Conservation (phyloP, 2,797 vertebrate genomes). For the Catharus ustulatus region DNA sequence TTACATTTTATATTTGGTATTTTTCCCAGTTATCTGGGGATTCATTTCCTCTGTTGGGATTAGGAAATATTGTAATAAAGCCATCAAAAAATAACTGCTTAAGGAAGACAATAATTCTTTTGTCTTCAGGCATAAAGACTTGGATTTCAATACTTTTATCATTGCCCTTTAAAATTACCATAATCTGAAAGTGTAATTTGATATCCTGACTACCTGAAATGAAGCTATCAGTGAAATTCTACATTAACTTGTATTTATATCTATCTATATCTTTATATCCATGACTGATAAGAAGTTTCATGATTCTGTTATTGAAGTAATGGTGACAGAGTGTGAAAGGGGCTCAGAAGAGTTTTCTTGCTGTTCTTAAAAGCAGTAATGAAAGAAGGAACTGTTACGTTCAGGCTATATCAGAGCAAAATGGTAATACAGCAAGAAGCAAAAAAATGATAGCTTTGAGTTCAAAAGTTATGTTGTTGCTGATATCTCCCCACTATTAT, state of each 20-base stretch:
- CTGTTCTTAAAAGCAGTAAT: neutral
- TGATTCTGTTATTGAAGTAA: neutral
- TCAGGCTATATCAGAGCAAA: neutral
- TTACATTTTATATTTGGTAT: neutral
- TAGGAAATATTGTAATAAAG: neutral
- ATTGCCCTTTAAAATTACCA: constrained; percentile 7
- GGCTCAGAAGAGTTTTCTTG: neutral
- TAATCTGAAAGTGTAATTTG: constrained; percentile 36
- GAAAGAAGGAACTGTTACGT: neutral
- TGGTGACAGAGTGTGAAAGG: neutral
- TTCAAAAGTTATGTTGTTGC: neutral
- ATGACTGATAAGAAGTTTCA: neutral
- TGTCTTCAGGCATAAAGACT: neutral
- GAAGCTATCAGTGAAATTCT: neutral
- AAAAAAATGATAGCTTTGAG: neutral
- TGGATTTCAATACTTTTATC: neutral
- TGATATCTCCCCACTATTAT: neutral
- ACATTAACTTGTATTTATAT: neutral
- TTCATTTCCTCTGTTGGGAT: neutral
- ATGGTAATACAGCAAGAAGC: neutral
- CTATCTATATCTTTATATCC: neutral
- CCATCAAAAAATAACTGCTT: neutral
- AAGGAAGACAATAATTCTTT: neutral
- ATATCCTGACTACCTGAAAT: neutral
- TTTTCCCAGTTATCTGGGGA: neutral